Evolutionary conservation across 2,888 invertebrate species (phyloP), one percentile per base, ranked within the genome.

Genomic region (Schizaphis graminum): DNA sequence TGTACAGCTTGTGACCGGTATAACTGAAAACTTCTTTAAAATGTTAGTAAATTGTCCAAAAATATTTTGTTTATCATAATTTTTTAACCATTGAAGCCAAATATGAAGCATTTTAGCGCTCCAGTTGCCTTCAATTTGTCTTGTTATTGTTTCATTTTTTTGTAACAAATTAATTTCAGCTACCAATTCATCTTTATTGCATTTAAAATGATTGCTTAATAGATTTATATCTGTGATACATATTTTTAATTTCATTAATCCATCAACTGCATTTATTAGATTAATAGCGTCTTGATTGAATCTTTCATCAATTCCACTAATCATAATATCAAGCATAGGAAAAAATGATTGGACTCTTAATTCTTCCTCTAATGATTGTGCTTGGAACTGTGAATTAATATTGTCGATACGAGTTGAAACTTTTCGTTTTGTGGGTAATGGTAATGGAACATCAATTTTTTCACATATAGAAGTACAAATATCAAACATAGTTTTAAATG

Each of bases 301-400:
- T 44, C 91, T 26, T 41, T 91, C 91, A 41, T 91, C 67, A 61
- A 91, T 91, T 91, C 91, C 77, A 67, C 28, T 44, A 28, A 91
- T 91, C 84, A 91, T 85, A 85, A 57, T 35, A 91, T 91, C 91
- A 85, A 91, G 53, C 84, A 91, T 85, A 41, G 91, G 91, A 91
- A 84, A 91, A 85, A 85, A 91, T 84, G 91, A 56, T 26, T 41
- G 24, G 28, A 91, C 56, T 84, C 91, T 49, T 57, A 91, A 85
- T 85, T 91, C 91, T 91, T 91, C 53, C 41, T 91, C 85, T 91
- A 85, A 85, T 24, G 49, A 35, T 26, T 91, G 53, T 85, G 35
- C 26, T 49, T 56, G 85, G 91, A 91, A 91, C 44, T 91, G 91
- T 85, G 77, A 85, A 47, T 91, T 49, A 44, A 56, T 67, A 61